Evolutionary conservation across 2,113 vertebrate genomes (phyloP), one percentile per base, ranked within the genome.

Genomic region (Tupaia chinensis): DNA sequence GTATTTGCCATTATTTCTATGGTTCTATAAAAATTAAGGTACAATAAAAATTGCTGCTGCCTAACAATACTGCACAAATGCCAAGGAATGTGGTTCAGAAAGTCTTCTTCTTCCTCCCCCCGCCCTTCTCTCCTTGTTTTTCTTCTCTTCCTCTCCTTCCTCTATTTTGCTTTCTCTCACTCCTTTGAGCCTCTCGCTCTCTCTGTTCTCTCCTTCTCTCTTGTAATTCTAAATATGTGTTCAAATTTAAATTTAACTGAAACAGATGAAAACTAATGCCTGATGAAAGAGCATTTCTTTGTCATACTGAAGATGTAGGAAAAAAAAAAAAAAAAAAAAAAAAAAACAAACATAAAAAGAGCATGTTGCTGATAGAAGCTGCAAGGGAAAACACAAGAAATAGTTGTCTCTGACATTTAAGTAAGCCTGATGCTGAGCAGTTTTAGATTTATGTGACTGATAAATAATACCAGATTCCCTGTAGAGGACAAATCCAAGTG

Each of bases 381-480:
- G 23, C 89, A 74, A 79, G 66, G 29, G 96, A 91, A 72, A 96
- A 93, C 74, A 91, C 29, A 70, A 81, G 69, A 93, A 97, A 93
- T 56, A 84, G 89, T 73, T 94, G 82, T 94, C 94, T 96, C 96
- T 96, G 93, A 89, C 91, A 95, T 97, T 90, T 89, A 95, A 91
- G 91, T 34, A 63, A 96, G 89, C 74, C 34, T 87, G 87, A 65
- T 91, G 61, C 79, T 87, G 66, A 77, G 20, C 96, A 91, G 77
- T 94, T 96, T 91, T 85, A 96, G 87, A 92, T 93, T 96, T 96
- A 87, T 96, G 73, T 96, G 83, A 92, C 66, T 94, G 95, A 97
- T 95, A 97, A 97, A 95, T 96, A 97, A 94, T 93, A 94, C 93
- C 94, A 93, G 83, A 91, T 85, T 96, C 82, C 72, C 87, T 89